phyloP scores from a whole-genome alignment of 2,797 vertebrate species.

The Trachurus trachurus region DNA sequence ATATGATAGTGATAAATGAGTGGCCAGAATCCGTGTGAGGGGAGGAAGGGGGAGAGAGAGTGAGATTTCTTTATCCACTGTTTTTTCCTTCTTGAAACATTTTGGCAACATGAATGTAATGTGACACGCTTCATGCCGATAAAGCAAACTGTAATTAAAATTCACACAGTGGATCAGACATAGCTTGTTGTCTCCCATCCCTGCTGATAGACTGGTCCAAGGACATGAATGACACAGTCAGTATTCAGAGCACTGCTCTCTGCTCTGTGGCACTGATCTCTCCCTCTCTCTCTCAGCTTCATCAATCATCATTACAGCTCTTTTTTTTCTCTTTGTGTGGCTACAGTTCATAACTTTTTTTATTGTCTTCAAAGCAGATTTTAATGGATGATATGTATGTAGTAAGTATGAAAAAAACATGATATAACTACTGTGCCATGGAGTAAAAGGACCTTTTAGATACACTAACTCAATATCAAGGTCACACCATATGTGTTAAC shows the following conservation, averaged over 20 bases:
- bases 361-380: slow-evolving; percentile 8
- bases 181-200: slow-evolving; percentile 32
- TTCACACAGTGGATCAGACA: slow-evolving; percentile 17
- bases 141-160: slow-evolving; percentile 34
- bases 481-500: slow-evolving; percentile 30
- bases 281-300: slow-evolving; percentile 17
- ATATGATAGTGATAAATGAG: slow-evolving; percentile 35
- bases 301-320: slow-evolving; percentile 15
- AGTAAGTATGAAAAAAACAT: neutral
- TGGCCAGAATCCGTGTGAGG: slow-evolving; percentile 1
- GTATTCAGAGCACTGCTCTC: slow-evolving; percentile 60
- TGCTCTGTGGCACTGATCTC: slow-evolving; percentile 20
- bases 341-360: neutral
- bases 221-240: slow-evolving; percentile 62
- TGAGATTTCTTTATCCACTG: neutral
- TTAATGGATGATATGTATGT: neutral
- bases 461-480: slow-evolving; percentile 45
- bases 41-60: neutral
- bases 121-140: slow-evolving; percentile 3
- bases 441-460: slow-evolving; percentile 28
- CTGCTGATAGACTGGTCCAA: slow-evolving; percentile 45
- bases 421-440: slow-evolving; percentile 16
- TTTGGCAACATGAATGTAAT: neutral
- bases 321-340: neutral
- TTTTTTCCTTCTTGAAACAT: neutral